Conservation (phyloP, 2,113 vertebrate species). For the Myotis yumanensis region DNA sequence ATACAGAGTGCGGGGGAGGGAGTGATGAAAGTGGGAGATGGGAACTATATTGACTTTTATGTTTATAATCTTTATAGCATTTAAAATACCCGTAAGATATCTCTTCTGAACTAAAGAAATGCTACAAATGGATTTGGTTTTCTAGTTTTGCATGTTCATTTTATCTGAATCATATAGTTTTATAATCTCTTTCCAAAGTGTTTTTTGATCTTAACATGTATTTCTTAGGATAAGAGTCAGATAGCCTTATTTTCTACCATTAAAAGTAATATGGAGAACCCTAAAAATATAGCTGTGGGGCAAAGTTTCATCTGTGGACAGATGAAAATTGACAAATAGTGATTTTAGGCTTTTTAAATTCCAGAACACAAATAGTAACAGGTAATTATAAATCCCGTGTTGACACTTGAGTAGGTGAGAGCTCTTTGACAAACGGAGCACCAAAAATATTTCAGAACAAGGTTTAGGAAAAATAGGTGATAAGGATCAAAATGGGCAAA, state of each 20-base stretch:
- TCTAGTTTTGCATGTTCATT: conserved; percentile 22
- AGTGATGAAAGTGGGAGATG: not conserved
- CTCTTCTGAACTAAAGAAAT: conserved; percentile 1
- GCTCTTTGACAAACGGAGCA: not conserved
- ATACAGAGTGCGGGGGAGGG: not conserved
- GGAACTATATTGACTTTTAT: conserved; percentile 9
- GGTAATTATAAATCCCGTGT: not conserved
- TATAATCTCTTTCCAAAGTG: not conserved
- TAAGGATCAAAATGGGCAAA: not conserved
- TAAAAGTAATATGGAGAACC: not conserved
- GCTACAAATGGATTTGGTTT: conserved; percentile 21
- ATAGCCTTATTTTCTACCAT: conserved; percentile 9
- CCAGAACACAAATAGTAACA: conserved; percentile 20
- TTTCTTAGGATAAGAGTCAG: conserved; percentile 40
- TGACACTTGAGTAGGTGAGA: not conserved
- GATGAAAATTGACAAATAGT: not conserved
- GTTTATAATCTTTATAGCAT: conserved; percentile 34
- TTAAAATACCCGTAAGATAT: conserved; percentile 21
- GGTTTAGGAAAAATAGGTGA: not conserved
- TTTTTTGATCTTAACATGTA: conserved; percentile 19
- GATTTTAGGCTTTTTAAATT: not conserved
- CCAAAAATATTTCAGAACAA: not conserved
- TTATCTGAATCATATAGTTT: not conserved
- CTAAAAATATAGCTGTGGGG: not conserved
- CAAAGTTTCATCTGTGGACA: not conserved